Evolutionary conservation across 2,888 invertebrate species (phyloP).

Genomic region (Drosophila infuscata): DNA sequence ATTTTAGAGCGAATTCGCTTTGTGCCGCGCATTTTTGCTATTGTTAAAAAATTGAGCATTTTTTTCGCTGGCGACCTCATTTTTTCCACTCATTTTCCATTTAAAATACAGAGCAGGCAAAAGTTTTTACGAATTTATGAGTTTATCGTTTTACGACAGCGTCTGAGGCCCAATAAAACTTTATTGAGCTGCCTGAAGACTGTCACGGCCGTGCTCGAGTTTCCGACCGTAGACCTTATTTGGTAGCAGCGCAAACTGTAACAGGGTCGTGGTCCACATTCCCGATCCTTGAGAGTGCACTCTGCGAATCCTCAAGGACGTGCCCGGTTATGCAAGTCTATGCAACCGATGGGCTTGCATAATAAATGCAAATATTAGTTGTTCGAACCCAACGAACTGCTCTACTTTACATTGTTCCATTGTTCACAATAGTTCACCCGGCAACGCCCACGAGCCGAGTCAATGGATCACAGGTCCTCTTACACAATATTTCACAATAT

Average conservation of each 20-base stretch:
- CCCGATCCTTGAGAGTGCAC: slow-evolving; percentile 3
- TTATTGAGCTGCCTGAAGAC: slow-evolving; percentile 63
- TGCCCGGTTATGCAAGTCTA: slow-evolving; percentile 75
- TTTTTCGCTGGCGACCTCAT: slow-evolving; percentile 71
- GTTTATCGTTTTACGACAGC: slow-evolving; percentile 74
- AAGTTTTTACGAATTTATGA: slow-evolving; percentile 72
- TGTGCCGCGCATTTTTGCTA: slow-evolving; percentile 68
- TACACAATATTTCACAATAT: slow-evolving; percentile 76
- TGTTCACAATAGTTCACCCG: slow-evolving; percentile 56
- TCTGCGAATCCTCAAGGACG: slow-evolving; percentile 48
- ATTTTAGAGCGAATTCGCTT: slow-evolving; percentile 69
- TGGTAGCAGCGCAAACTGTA: slow-evolving; percentile 75
- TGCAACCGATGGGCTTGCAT: slow-evolving; percentile 75
- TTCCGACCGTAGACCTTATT: slow-evolving; percentile 68
- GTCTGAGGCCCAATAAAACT: slow-evolving; percentile 64
- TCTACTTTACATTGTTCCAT: slow-evolving; percentile 71
- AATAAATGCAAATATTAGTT: slow-evolving; percentile 66
- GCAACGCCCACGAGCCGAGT: slow-evolving; percentile 68
- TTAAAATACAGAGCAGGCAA: slow-evolving; percentile 65
- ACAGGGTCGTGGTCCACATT: slow-evolving; percentile 45
- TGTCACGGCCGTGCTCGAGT: slow-evolving; percentile 64
- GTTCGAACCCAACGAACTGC: slow-evolving; percentile 62
- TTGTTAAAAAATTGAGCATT: slow-evolving; percentile 78
- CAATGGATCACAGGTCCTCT: slow-evolving; percentile 60
- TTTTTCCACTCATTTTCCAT: slow-evolving; percentile 73